Base-by-base conservation (phyloP, 2,888 invertebrate species). In the Eupithecia exiguata region DNA sequence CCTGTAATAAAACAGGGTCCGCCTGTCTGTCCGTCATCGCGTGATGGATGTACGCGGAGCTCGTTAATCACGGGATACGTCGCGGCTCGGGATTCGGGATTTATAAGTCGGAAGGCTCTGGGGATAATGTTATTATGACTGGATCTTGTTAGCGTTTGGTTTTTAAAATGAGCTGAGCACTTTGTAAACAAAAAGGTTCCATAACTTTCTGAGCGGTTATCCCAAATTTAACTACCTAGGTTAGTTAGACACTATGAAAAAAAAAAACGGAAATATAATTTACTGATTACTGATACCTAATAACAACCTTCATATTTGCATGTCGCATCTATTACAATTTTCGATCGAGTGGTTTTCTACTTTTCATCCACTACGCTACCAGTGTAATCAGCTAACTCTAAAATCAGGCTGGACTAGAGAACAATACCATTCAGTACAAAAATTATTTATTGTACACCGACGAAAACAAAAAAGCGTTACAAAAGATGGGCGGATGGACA, bases 41-140 rank as follows among this genome's bases (percentile, higher is more conserved):
- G 74, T 82, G 83, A 85, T 84, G 74, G 82, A 86, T 86, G 82
- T 82, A 78, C 80, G 75, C 36, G 21, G 21, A 72, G 79, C 63
- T 84, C 84, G 79, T 85, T 84, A 81, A 85, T 84, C 85, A 84
- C 75, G 36, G 61, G 74, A 63, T 9, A 46, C 58, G 35, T 18
- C 18, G 43, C 21, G 25, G 40, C 21, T 43, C 40, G 38, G 5
- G 12, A 66, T 16, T 65, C 53, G 9, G 38, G 40, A 65, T 40
- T 40, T 65, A 36, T 40, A 65, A 35, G 21, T 21, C 40, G 25
- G 46, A 67, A 25, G 67, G 18, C 40, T 67, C 58, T 25, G 10
- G 21, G 43, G 65, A 67, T 21, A 65, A 21, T 65, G n/a, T 40
- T 36, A 65, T 35, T 65, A 65, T 35, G 62, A 62, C 35, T 35